Conservation (phyloP, 2,113 vertebrate species). For the Hemiprocne comata region DNA sequence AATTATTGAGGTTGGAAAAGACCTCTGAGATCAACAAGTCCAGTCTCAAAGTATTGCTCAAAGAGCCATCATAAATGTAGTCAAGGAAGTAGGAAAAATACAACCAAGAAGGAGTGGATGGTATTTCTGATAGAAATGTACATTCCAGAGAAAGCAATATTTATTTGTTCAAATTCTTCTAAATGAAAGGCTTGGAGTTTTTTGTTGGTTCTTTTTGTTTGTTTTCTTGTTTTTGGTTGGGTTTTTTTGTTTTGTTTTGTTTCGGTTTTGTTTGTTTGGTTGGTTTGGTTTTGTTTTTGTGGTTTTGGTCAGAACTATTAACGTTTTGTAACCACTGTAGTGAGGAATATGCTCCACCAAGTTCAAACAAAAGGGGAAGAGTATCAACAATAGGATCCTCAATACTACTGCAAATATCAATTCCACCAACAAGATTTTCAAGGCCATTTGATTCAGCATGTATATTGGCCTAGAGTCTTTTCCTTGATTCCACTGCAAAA, state of each 20-base stretch:
- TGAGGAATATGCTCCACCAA: background rate
- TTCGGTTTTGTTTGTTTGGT: no score
- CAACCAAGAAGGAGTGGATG: background rate
- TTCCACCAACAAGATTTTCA: background rate
- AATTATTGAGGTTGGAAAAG: no score
- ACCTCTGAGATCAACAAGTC: no score
- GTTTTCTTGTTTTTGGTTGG: no score
- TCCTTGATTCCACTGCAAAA: background rate
- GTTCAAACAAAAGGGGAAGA: background rate
- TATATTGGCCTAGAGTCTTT: background rate
- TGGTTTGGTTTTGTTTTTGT: no score
- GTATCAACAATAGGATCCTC: background rate
- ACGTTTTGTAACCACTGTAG: background rate
- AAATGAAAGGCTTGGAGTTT: background rate
- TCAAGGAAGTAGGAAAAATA: background rate
- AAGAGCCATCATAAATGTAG: background rate
- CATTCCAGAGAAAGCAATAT: accelerated
- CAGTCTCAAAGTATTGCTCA: background rate
- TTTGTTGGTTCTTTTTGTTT: no score
- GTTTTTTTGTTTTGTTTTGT: background rate
- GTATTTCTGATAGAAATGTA: background rate
- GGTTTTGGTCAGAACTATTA: background rate
- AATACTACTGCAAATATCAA: background rate
- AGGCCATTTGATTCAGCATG: background rate
- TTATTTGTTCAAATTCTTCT: background rate